Percentiles rank a stretch among this genome's conserved stretches.
Conservation (phyloP, 2,113 vertebrate species). For the Poecilia latipinna region DNA sequence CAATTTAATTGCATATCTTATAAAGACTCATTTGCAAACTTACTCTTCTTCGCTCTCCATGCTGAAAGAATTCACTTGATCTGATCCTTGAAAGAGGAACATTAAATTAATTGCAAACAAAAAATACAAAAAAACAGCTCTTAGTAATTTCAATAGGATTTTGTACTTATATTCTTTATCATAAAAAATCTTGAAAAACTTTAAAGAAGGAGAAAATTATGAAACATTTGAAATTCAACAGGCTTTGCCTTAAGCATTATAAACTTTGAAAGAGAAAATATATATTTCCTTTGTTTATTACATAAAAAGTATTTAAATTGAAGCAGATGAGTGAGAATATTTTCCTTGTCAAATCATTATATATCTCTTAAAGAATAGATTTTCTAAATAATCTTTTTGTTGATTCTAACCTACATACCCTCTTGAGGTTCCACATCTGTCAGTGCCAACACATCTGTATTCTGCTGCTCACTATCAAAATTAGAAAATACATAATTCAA, state of each 20-base stretch:
- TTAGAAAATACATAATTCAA: not conserved
- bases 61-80: not conserved
- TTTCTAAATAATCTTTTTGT: not conserved
- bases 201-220: no score
- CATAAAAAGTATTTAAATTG: not conserved
- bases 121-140: no score
- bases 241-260: no score
- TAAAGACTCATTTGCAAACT: not conserved
- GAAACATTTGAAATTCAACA: no score
- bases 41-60: not conserved
- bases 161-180: no score
- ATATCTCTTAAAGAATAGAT: not conserved
- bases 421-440: not conserved
- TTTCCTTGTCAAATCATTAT: not conserved
- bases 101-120: no score
- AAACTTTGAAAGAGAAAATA: no score
- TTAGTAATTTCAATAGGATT: no score
- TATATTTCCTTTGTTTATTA: not conserved
- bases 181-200: no score
- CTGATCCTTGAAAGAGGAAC: no score
- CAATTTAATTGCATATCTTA: not conserved
- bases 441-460: not conserved
- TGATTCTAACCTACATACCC: no score
- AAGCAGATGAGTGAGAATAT: not conserved
- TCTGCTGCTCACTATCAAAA: not conserved